Conservation (phyloP, 2,113 vertebrate species). For the Agapornis roseicollis region DNA sequence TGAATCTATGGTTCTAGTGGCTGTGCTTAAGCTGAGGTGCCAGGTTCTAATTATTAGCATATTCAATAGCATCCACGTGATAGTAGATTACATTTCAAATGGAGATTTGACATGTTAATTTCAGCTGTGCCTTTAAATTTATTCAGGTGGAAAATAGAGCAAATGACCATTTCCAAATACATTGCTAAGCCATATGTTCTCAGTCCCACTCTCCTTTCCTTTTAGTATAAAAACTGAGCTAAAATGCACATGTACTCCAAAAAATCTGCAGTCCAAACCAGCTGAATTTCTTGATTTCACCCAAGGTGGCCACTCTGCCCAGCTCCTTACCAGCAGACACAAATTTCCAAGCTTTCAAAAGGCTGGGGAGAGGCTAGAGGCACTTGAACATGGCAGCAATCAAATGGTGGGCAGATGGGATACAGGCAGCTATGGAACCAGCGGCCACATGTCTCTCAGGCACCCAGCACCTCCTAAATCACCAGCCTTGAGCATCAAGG, state of each 20-base stretch:
- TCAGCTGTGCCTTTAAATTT: background rate
- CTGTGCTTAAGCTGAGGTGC: background rate
- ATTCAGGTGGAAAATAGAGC: background rate
- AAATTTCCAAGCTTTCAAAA: background rate
- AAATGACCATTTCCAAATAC: background rate
- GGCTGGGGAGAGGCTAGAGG: background rate
- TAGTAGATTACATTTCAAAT: background rate
- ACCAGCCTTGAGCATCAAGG: rapidly evolving
- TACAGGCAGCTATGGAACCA: background rate
- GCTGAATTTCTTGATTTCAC: background rate
- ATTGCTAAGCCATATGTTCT: background rate
- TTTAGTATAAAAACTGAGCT: background rate
- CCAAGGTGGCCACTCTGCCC: background rate
- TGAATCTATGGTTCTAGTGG: background rate
- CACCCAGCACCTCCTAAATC: background rate
- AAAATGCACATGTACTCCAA: background rate
- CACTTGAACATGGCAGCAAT: rapidly evolving
- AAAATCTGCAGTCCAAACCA: background rate
- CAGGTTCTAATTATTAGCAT: background rate
- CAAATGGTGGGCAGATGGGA: rapidly evolving
- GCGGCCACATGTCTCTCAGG: background rate
- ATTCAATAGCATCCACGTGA: background rate
- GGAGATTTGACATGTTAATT: background rate
- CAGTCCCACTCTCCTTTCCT: background rate
- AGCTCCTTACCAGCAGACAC: rapidly evolving